These are phyloP conservation scores for Orthonevra nobilis DNA, from an alignment of 2,888 invertebrate genomes.

Conservation along the genomic window DNA sequence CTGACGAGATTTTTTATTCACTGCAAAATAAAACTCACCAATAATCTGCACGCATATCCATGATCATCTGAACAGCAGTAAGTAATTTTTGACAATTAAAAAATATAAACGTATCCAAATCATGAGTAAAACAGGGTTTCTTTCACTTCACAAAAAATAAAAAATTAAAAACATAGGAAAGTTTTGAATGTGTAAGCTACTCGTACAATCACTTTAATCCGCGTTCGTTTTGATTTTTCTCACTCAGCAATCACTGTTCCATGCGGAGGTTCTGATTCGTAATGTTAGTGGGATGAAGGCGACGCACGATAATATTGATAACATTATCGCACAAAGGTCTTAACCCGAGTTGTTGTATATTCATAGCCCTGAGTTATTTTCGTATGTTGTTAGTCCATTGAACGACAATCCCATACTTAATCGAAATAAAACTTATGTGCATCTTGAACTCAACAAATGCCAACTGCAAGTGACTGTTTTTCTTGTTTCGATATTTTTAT, in stretches of 20 bases:
- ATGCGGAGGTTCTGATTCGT: slow-evolving; percentile 12
- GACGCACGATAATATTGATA: slow-evolving; percentile 52
- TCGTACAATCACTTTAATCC: slow-evolving; percentile 1
- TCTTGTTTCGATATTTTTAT: no score
- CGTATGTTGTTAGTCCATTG: slow-evolving; percentile 31
- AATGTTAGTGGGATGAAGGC: slow-evolving; percentile 22
- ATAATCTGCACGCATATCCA: no score
- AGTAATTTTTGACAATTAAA: no score
- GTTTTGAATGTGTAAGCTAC: no score
- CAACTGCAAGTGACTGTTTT: no score
- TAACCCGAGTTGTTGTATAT: slow-evolving; percentile 57
- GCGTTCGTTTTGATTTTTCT: slow-evolving; percentile 1
- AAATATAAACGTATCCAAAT: no score
- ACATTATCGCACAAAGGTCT: slow-evolving; percentile 65
- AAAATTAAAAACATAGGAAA: no score
- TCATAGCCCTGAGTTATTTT: slow-evolving; percentile 55
- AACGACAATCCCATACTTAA: slow-evolving; percentile 33
- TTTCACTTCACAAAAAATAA: no score
- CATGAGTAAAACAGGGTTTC: no score
- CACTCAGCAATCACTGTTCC: neutral
- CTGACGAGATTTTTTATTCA: no score
- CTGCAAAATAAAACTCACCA: no score
- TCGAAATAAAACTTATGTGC: slow-evolving; percentile 6
- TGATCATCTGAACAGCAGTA: no score
- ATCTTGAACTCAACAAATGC: slow-evolving; percentile 32